phyloP scores from a whole-genome alignment of 2,113 vertebrate species.

The Myrmecophaga tridactyla region DNA sequence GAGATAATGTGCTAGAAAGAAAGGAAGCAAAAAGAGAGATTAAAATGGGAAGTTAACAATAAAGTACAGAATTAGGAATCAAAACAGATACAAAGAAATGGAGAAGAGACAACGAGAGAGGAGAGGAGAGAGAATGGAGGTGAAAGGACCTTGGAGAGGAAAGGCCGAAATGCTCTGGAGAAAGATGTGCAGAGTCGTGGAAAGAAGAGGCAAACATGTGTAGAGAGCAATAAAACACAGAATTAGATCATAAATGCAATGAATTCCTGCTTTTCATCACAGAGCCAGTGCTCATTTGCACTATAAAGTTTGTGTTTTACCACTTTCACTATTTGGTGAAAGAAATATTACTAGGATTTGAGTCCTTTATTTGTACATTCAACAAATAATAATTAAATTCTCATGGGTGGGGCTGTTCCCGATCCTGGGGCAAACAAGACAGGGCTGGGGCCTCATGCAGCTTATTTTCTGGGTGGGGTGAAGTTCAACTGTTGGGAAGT shows the following conservation, averaged over 20 bases:
- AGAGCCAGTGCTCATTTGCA: neutral
- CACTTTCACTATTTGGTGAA: neutral
- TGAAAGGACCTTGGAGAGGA: neutral
- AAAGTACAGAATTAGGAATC: neutral
- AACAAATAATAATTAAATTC: neutral
- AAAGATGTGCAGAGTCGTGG: neutral
- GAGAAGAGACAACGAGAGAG: neutral
- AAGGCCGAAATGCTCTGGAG: neutral
- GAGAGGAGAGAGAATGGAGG: neutral
- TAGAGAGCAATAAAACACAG: neutral
- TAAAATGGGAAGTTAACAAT: neutral
- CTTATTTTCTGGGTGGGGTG: neutral
- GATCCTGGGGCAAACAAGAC: neutral
- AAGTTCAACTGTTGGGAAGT: neutral
- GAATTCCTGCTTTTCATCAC: neutral
- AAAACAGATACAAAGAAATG: neutral
- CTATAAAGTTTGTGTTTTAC: neutral
- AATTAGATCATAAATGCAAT: neutral
- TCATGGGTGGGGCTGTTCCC: neutral
- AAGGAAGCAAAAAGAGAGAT: neutral
- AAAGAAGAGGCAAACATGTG: neutral
- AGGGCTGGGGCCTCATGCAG: accelerated
- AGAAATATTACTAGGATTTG: neutral
- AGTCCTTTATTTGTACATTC: neutral
- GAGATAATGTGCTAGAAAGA: neutral